Base-by-base conservation (phyloP, 1,140 invertebrate genomes). In the Aphaenogaster floridana region DNA sequence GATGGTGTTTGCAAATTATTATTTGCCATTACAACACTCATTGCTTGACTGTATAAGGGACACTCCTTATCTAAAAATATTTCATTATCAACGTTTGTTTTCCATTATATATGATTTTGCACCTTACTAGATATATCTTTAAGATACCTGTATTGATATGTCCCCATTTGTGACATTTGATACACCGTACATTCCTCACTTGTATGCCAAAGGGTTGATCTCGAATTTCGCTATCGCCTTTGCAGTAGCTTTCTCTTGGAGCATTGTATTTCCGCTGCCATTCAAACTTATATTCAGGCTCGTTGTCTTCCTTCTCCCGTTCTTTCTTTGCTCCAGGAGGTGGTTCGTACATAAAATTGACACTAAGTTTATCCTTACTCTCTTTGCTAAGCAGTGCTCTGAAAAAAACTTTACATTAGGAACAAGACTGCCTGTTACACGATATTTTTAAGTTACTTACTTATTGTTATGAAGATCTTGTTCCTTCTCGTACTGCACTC, bases 311-410 rank as follows among this genome's bases (percentile, higher is more conserved):
- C 93, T 98, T 97, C 96, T 99, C 98, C 63, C 97, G 96, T 95
- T 98, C 98, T 93, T 98, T 98, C 92, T 98, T 98, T 13, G 98
- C 98, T 63, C 99, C 99, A 48, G 99, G 99, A 84, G 99, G 99
- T n/a, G 99, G 98, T 95, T 99, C 99, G 95, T 99, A 99, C 98
- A 99, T 99, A 93, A 99, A 99, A 96, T 99, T 99, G 0, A 99
- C 97, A 89, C 99, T 99, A n/a, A 99, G 94, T 94, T 99, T 99
- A 79, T 99, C 99, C 94, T 99, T 99, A 93, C 98, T 99, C 90
- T 99, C 99, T 95, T 99, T 99, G 92, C 99, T 99, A 64, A 99
- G 95, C 93, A 99, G 96, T 9, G 99, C 99, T 95, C 98, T 99
- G 93, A 92, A 91, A 71, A 76, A 87, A 79, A 76, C 15, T 48